Percentiles rank a stretch among this genome's conserved stretches.
Evolutionary conservation across 92 coral and sea anemone genomes (phyloP).

Genomic region (Phenganax marumi): DNA sequence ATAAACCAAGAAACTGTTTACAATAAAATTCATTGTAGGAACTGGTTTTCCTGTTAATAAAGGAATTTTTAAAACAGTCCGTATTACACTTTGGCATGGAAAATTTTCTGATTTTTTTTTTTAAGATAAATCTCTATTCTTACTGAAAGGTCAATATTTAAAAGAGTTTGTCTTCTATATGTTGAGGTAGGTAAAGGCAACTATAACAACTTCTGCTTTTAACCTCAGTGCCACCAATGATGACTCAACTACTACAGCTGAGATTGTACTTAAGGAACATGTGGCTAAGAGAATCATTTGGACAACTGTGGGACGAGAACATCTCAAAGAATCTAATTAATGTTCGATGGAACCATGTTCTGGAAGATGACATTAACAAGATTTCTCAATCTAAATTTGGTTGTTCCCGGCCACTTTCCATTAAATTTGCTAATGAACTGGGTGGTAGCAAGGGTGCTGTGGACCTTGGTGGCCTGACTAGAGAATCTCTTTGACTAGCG

Average conservation of each 20-base stretch:
- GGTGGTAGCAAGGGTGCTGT: slow-evolving; percentile 35
- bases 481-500: slow-evolving; percentile 1
- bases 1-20: too few species aligned
- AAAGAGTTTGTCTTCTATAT: too few species aligned
- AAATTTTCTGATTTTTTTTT: too few species aligned
- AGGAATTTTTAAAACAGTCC: too few species aligned
- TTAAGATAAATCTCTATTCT: not conserved
- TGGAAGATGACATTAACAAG: not conserved
- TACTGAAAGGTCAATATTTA: not conserved
- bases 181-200: not conserved
- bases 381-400: slow-evolving; percentile 1
- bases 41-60: too few species aligned
- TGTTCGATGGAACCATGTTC: slow-evolving; percentile 19
- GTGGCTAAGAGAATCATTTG: slow-evolving; percentile 1
- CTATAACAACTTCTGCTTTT: not conserved
- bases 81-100: too few species aligned
- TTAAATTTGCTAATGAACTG: slow-evolving; percentile 24
- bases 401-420: not conserved
- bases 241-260: not conserved
- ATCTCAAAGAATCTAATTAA: slow-evolving; percentile 12
- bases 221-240: not conserved
- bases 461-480: slow-evolving; percentile 13
- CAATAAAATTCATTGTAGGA: too few species aligned
- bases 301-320: slow-evolving; percentile 9
- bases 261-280: slow-evolving; percentile 7